Percentiles rank a stretch among this genome's conserved stretches.
phyloP scores from a whole-genome alignment of 2,888 invertebrate species.

The Meliscaeva auricollis region DNA sequence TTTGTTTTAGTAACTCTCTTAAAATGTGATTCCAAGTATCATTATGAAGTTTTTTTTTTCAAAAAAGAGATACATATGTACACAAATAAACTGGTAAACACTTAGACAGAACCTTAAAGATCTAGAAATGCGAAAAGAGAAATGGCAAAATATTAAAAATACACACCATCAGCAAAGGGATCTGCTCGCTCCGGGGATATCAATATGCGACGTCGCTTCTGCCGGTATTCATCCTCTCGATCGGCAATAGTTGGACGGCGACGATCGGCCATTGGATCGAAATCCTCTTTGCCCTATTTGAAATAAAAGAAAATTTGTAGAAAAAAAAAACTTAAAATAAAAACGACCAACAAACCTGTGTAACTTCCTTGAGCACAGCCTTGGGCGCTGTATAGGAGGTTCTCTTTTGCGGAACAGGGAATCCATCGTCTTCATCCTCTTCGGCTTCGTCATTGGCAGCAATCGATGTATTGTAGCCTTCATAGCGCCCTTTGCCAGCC shows the following conservation, averaged over 20 bases:
- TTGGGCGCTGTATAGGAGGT: conserved; percentile 93
- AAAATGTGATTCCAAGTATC: conserved; percentile 52
- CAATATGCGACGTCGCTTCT: conserved; percentile 93
- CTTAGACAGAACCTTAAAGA: conserved; percentile 53
- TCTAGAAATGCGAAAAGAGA: conserved; percentile 17
- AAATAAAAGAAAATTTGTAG: not conserved
- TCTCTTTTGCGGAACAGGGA: conserved; percentile 90
- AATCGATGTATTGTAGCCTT: conserved; percentile 98
- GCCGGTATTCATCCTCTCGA: conserved; percentile 98
- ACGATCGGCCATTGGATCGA: conserved; percentile 97
- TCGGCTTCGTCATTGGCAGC: conserved; percentile 98
- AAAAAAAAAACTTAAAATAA: conserved; percentile 43
- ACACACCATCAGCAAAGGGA: conserved; percentile 98
- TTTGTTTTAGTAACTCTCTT: not conserved
- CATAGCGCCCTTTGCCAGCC: conserved; percentile 91
- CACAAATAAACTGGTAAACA: conserved; percentile 52
- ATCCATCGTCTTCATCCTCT: conserved; percentile 90
- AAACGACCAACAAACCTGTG: conserved; percentile 87
- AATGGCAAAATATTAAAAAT: conserved; percentile 43
- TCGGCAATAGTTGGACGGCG: conserved; percentile 96
- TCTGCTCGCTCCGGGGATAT: conserved; percentile 99
- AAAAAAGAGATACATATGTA: conserved; percentile 32
- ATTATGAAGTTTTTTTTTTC: conserved; percentile 40
- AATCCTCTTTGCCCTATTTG: conserved; percentile 93
- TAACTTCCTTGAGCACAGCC: conserved; percentile 94